Base-by-base conservation (phyloP, 2,888 invertebrate genomes). In the Himalopsyche tibetana region DNA sequence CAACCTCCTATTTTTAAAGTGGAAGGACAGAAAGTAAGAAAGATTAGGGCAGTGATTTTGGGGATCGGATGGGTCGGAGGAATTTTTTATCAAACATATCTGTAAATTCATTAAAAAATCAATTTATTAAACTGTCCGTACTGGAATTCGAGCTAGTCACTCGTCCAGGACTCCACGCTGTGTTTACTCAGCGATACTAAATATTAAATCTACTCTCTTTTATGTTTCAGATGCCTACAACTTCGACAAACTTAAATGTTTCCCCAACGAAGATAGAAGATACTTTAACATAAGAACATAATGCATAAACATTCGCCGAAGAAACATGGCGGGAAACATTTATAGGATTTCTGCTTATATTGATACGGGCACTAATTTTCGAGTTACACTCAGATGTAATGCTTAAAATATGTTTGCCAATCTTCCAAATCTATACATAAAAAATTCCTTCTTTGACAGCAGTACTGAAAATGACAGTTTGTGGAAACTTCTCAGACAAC, bases 261-360 rank as follows among this genome's bases (percentile, higher is more conserved):
- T 80, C 80, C 80, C 80, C 80, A 80, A 80, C 51, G 80, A 80
- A 80, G 80, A 80, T n/a, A 45, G 80, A 80, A 80, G 80, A 80
- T 42, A 74, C 36, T 74, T 74, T 36, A 36, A 36, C 28, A 38
- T 74, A 2, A 74, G 74, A 74, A 74, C 15, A 74, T 38, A 74
- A 74, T 51, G 45, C 15, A 45, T 12, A 80, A 80, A 40, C 45
- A 42, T 42, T 80, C 80, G 17, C 36, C 11, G 80, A 42, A 11
- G 19, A 45, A 36, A 80, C 2, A 80, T n/a, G n/a, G 51, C 1
- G 80, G 80, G 80, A 80, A 80, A 80, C 80, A 51, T 80, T 45
- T 80, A 15, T 80, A 80, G 51, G 42, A 80, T 45, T 80, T 74
- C 38, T 74, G 74, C 74, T 74, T 74, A 74, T 74, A 74, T 42